phyloP scores from a whole-genome alignment of 1,140 invertebrate species.

The Carposina sasakii region DNA sequence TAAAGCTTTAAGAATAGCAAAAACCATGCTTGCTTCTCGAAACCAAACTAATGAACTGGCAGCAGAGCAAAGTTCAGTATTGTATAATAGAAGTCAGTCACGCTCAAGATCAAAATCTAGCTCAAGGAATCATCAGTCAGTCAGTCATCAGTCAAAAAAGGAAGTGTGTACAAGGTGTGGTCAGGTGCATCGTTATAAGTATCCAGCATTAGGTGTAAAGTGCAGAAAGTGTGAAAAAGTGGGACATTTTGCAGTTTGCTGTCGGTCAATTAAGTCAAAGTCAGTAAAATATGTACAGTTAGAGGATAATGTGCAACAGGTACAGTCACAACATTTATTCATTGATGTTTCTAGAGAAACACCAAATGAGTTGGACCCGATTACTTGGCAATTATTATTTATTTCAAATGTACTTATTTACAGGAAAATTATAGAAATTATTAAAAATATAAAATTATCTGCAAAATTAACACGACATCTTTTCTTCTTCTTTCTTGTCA shows the following conservation, averaged over 20 bases:
- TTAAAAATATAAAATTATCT: too few species aligned
- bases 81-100: conserved; percentile 2
- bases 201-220: not conserved
- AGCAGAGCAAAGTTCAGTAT: conserved; percentile 12
- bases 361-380: too few species aligned
- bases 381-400: too few species aligned
- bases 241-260: conserved; percentile 6
- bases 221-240: conserved; percentile 4
- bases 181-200: conserved; percentile 9
- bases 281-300: conserved; percentile 8
- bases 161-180: conserved; percentile 15
- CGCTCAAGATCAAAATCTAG: conserved; percentile 16
- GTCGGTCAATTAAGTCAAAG: conserved; percentile 3
- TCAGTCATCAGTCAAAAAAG: conserved; percentile 22
- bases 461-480: too few species aligned
- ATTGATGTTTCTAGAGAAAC: too few species aligned
- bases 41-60: conserved; percentile 18
- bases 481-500: too few species aligned
- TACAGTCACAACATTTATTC: not conserved
- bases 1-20: conserved; percentile 23
- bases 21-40: conserved; percentile 14
- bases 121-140: conserved; percentile 17
- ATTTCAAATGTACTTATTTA: too few species aligned
- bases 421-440: too few species aligned
- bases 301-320: not conserved